phyloP scores from a whole-genome alignment of 1,140 invertebrate genomes.

The Thalassaphorura encarpata region DNA sequence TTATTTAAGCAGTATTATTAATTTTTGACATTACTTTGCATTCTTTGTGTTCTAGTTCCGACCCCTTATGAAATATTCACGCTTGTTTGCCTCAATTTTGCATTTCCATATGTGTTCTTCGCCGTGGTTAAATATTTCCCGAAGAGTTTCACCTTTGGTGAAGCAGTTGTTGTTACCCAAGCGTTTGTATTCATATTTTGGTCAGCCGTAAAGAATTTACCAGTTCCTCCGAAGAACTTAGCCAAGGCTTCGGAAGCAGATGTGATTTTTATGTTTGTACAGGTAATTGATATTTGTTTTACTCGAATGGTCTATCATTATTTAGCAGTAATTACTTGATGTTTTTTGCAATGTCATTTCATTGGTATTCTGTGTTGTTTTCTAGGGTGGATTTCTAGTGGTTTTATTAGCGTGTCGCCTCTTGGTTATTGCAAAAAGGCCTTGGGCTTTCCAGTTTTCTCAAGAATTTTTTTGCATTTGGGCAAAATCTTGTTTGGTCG shows the following conservation, averaged over 20 bases:
- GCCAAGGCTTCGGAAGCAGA: neutral
- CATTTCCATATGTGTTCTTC: slow-evolving; percentile 16
- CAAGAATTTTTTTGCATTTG: slow-evolving; percentile 21
- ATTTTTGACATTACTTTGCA: too few species aligned
- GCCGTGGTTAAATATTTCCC: slow-evolving; percentile 13
- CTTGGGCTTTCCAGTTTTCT: slow-evolving; percentile 10
- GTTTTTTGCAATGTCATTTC: too few species aligned
- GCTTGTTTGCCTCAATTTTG: slow-evolving; percentile 7
- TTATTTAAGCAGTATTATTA: too few species aligned
- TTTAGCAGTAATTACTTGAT: slow-evolving; percentile 2
- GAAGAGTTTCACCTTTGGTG: slow-evolving; percentile 24
- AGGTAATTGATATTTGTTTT: slow-evolving; percentile 7
- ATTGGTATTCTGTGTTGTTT: too few species aligned
- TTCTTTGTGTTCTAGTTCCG: slow-evolving; percentile 5
- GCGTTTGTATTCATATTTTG: slow-evolving; percentile 19
- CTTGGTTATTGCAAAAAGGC: slow-evolving; percentile 4
- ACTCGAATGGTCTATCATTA: neutral
- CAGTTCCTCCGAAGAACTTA: slow-evolving; percentile 1
- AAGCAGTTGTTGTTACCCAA: slow-evolving; percentile 17
- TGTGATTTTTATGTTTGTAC: slow-evolving; percentile 10
- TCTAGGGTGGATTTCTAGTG: slow-evolving; percentile 8
- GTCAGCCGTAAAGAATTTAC: slow-evolving; percentile 6
- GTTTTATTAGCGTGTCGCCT: slow-evolving; percentile 6
- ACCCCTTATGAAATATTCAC: slow-evolving; percentile 1
- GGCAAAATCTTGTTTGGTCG: slow-evolving; percentile 11